Conservation (phyloP, 2,113 vertebrate genomes). For the Gopherus flavomarginatus region DNA sequence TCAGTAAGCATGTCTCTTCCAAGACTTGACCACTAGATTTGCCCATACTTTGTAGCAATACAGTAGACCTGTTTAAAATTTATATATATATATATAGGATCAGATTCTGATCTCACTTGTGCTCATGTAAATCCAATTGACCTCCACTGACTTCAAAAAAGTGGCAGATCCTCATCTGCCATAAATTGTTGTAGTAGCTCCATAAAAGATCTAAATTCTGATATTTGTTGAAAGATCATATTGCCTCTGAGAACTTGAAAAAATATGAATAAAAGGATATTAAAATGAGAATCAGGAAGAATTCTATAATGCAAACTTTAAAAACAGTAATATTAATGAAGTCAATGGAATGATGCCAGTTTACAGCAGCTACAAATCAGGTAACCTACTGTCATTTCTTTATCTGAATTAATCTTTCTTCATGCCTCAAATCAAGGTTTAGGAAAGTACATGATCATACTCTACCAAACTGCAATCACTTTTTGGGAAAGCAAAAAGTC, state of each 20-base stretch:
- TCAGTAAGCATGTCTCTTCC: neutral
- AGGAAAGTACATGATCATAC: neutral
- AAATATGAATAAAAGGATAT: neutral
- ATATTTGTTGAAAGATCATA: neutral
- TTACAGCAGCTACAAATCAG: neutral
- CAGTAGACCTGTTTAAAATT: neutral
- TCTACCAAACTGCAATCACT: neutral
- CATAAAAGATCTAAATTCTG: neutral
- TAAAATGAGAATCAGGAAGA: neutral
- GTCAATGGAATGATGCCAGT: neutral
- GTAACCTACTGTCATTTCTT: neutral
- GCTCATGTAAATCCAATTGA: neutral
- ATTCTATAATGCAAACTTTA: neutral
- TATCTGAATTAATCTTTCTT: neutral
- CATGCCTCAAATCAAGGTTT: neutral
- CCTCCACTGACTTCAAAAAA: neutral
- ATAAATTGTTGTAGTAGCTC: fast-evolving
- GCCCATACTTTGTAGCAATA: neutral
- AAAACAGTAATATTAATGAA: neutral
- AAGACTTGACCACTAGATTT: neutral
- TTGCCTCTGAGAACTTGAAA: neutral
- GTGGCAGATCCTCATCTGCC: neutral
- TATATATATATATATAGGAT: neutral
- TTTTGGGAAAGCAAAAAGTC: neutral
- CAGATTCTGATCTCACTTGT: neutral